These are phyloP conservation scores for Brevipalpus yothersi DNA, from an alignment of 1,140 invertebrate genomes.

Conservation along the genomic window DNA sequence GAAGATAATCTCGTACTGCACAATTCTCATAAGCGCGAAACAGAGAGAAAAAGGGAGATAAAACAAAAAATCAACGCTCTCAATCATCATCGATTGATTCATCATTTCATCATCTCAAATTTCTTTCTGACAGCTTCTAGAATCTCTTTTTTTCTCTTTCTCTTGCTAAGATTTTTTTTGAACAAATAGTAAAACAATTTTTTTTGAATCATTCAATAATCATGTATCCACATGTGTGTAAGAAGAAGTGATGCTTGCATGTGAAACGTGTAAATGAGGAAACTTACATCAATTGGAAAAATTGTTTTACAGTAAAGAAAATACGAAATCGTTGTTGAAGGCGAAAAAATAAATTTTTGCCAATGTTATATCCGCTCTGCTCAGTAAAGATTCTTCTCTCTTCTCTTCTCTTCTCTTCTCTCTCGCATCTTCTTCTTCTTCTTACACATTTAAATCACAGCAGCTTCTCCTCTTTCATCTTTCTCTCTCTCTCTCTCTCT, in stretches of 20 bases:
- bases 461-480: neutral
- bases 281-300: neutral
- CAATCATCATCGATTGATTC: too few species aligned
- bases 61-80: too few species aligned
- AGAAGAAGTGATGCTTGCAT: neutral
- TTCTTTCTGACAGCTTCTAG: too few species aligned
- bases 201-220: too few species aligned
- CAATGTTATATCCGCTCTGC: neutral
- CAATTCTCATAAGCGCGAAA: too few species aligned
- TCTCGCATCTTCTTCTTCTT: neutral
- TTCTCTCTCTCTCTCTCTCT: neutral
- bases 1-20: too few species aligned
- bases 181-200: too few species aligned
- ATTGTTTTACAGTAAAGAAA: neutral
- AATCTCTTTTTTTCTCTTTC: too few species aligned
- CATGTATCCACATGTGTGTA: too few species aligned
- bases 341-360: neutral
- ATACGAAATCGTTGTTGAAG: neutral
- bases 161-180: too few species aligned
- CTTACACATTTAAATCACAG: neutral
- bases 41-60: too few species aligned
- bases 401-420: neutral
- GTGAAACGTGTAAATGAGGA: neutral
- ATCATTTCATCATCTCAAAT: too few species aligned
- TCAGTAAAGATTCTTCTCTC: neutral